These are phyloP conservation scores for Pimpla rufipes DNA, from an alignment of 2,888 invertebrate genomes.

Conservation along the genomic window DNA sequence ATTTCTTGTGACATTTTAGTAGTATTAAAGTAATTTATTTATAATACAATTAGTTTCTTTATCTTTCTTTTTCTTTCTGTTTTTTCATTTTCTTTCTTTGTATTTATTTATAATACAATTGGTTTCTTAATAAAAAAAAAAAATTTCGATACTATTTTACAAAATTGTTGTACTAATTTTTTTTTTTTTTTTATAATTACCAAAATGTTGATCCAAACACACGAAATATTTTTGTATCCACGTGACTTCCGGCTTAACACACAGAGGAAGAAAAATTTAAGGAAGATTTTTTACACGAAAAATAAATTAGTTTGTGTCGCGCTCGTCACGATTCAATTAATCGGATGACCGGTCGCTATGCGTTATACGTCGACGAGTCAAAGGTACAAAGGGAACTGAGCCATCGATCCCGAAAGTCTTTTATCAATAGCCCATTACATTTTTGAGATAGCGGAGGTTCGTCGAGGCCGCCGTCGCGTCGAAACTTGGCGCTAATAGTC, in stretches of 20 bases:
- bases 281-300: background rate
- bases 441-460: background rate
- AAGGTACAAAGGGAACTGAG: constrained; percentile 9
- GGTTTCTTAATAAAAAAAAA: no score
- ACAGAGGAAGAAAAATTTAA: background rate
- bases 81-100: no score
- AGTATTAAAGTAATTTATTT: no score
- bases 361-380: background rate
- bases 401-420: constrained; percentile 1
- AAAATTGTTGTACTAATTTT: no score
- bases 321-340: constrained; percentile 4
- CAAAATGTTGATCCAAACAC: background rate
- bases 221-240: background rate
- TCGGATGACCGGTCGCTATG: background rate
- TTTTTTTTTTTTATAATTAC: background rate
- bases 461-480: background rate
- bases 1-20: no score
- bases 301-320: background rate
- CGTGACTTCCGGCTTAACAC: background rate
- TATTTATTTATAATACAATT: no score
- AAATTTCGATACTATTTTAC: no score
- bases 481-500: background rate
- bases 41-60: no score
- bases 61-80: no score
- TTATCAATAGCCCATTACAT: background rate